These are phyloP conservation scores for Ctenoplectra terminalis DNA, from an alignment of 1,140 invertebrate genomes.

Conservation along the genomic window DNA sequence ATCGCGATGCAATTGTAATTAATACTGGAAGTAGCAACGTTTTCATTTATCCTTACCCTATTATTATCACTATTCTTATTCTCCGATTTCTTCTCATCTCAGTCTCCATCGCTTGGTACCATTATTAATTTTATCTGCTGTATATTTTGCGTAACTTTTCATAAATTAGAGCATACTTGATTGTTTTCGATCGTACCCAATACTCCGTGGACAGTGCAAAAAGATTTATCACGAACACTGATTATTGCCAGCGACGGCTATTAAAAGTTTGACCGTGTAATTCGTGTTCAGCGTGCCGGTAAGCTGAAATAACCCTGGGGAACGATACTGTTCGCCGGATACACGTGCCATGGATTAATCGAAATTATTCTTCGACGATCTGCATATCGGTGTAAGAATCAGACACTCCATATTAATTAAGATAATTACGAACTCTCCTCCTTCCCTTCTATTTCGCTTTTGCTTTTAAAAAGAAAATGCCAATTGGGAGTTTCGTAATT, in stretches of 20 bases:
- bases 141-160: too few species aligned
- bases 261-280: constrained; percentile 30
- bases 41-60: neutral
- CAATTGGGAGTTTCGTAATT: neutral
- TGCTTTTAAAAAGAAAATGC: neutral
- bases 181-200: neutral
- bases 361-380: neutral
- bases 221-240: neutral
- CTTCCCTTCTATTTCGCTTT: neutral
- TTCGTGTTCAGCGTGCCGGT: neutral
- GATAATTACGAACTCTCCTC: neutral
- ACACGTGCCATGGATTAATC: neutral
- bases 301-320: neutral
- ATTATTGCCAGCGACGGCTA: neutral
- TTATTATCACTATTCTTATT: too few species aligned
- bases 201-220: neutral
- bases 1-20: neutral
- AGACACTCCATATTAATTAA: constrained; percentile 8
- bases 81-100: neutral
- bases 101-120: too few species aligned
- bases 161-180: neutral
- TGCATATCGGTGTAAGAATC: neutral
- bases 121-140: too few species aligned
- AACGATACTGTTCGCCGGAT: neutral
- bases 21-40: neutral